These are phyloP conservation scores for Gonatopus flavifemur DNA, from an alignment of 1,140 invertebrate genomes.

Conservation along the genomic window DNA sequence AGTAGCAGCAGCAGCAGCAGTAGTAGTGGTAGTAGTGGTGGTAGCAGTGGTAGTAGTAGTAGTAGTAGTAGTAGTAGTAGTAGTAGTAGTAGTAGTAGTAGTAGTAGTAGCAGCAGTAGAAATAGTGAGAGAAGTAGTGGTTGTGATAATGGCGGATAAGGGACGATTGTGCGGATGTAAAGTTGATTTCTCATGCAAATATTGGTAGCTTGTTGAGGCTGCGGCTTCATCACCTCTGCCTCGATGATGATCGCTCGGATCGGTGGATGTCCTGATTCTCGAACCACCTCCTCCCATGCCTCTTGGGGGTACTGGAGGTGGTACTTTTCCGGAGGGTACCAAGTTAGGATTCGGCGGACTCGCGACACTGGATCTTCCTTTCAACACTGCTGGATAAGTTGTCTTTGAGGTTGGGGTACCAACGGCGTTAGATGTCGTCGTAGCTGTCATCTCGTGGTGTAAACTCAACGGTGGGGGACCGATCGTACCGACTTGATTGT, in stretches of 20 bases:
- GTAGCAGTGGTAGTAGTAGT: constrained; percentile 9
- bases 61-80: constrained; percentile 2
- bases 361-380: constrained; percentile 62
- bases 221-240: constrained; percentile 51
- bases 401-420: constrained; percentile 46
- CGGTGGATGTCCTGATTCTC: constrained; percentile 26
- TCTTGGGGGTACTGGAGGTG: constrained; percentile 78
- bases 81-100: not conserved
- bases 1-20: not conserved
- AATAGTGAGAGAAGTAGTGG: constrained; percentile 10
- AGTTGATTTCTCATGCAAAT: constrained; percentile 44
- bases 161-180: constrained; percentile 14
- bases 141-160: constrained; percentile 13
- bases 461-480: constrained; percentile 61
- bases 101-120: not conserved
- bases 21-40: not conserved
- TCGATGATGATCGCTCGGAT: constrained; percentile 19
- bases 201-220: constrained; percentile 31
- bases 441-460: constrained; percentile 31
- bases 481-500: constrained; percentile 53
- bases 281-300: constrained; percentile 53
- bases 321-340: constrained; percentile 62
- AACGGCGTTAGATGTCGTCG: constrained; percentile 26
- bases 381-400: constrained; percentile 73
- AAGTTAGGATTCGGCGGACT: constrained; percentile 50